Conservation (phyloP, 2,888 invertebrate genomes). For the Chelonus formosanus region DNA sequence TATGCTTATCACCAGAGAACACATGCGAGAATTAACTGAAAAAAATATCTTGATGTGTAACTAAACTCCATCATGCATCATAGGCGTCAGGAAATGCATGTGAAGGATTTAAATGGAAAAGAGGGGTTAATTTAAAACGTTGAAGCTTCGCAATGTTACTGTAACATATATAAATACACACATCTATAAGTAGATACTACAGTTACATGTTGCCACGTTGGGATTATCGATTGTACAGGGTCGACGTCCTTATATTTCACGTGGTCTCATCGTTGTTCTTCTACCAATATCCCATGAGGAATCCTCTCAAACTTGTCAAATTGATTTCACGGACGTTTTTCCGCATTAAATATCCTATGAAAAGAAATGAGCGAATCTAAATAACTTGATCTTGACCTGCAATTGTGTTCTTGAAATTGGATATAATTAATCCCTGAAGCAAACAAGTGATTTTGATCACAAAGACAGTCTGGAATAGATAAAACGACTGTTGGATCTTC, state of each 20-base stretch:
- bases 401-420: constrained; percentile 3
- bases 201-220: constrained; percentile 7
- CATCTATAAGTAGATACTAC: neutral
- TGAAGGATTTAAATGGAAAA: too few relatives aligned
- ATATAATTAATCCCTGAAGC: constrained; percentile 22
- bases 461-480: constrained; percentile 9
- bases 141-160: neutral
- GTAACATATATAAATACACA: neutral
- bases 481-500: neutral
- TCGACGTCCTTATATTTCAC: constrained; percentile 29
- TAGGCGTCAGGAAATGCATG: too few relatives aligned
- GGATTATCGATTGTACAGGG: constrained; percentile 32
- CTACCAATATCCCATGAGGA: neutral
- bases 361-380: constrained; percentile 8
- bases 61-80: too few relatives aligned
- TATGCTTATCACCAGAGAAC: too few relatives aligned
- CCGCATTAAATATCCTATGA: neutral
- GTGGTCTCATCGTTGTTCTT: constrained; percentile 12
- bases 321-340: constrained; percentile 12
- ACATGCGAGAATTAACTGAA: too few relatives aligned
- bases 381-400: constrained; percentile 17
- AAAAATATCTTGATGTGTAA: too few relatives aligned
- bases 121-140: neutral
- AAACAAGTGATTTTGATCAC: constrained; percentile 24
- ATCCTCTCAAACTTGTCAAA: neutral